phyloP scores from a whole-genome alignment of 2,888 invertebrate genomes.

The Chrysotoxum bicinctum region DNA sequence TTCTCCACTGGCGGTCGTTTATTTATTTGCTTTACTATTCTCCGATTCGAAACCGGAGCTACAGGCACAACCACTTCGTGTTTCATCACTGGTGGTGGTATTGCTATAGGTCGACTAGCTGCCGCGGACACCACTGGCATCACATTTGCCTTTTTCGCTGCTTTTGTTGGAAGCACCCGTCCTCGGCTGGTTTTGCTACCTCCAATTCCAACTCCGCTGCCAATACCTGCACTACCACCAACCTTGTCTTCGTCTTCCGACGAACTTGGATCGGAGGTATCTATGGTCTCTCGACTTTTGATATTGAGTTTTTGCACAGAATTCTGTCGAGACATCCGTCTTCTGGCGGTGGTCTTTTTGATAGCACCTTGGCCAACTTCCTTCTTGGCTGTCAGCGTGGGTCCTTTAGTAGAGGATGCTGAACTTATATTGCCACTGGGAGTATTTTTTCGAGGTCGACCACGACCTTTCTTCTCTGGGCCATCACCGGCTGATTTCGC shows the following conservation, averaged over 20 bases:
- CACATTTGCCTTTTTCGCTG: constrained; percentile 54
- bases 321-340: constrained; percentile 74
- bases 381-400: constrained; percentile 79
- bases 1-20: constrained; percentile 73
- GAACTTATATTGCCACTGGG: constrained; percentile 77
- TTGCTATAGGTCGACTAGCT: constrained; percentile 46
- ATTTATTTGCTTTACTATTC: constrained; percentile 76
- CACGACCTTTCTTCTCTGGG: constrained; percentile 80
- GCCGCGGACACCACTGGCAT: constrained; percentile 39
- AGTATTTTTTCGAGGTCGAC: constrained; percentile 82
- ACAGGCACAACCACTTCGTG: constrained; percentile 57
- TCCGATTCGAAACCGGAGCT: constrained; percentile 55
- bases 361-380: constrained; percentile 74
- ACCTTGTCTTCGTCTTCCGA: constrained; percentile 73
- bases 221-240: constrained; percentile 80
- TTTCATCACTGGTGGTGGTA: constrained; percentile 33
- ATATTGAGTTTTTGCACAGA: constrained; percentile 76
- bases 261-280: constrained; percentile 73
- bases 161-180: constrained; percentile 49
- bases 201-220: constrained; percentile 78
- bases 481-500: constrained; percentile 69
- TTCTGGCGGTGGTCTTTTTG: constrained; percentile 78
- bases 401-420: constrained; percentile 78
- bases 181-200: neutral
- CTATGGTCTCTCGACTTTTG: constrained; percentile 76